These are phyloP conservation scores for Loriculus beryllinus DNA, from an alignment of 2,797 vertebrate species.

Conservation along the genomic window DNA sequence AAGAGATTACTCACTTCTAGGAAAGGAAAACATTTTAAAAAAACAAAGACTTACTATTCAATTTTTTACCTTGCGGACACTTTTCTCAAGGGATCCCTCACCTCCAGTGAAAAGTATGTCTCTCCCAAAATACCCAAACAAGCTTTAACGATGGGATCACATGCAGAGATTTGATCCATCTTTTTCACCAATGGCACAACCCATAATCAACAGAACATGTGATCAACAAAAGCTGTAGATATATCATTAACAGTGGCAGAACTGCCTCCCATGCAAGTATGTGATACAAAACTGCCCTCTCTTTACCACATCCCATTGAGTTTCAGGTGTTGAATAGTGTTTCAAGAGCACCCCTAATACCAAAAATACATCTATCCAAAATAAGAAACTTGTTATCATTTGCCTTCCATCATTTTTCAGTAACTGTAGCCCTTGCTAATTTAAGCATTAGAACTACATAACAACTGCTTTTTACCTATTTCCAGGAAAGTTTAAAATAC, in stretches of 20 bases:
- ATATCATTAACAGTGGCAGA: background rate
- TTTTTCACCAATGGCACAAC: constrained; percentile 80
- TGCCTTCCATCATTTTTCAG: background rate
- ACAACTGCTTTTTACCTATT: background rate
- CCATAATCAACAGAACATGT: constrained; percentile 58
- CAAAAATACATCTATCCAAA: background rate
- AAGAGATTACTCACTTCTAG: background rate
- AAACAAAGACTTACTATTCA: background rate
- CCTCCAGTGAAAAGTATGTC: constrained; percentile 80
- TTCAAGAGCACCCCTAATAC: background rate
- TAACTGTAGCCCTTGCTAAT: background rate
- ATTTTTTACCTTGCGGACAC: constrained; percentile 85
- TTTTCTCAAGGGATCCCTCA: constrained; percentile 89
- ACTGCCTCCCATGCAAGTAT: background rate
- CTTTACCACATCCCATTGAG: background rate
- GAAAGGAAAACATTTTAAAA: background rate
- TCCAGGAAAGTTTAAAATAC: background rate
- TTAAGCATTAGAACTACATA: background rate
- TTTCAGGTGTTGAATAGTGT: background rate
- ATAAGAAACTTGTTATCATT: background rate
- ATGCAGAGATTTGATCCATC: constrained; percentile 58
- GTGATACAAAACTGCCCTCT: background rate
- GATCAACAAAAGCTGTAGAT: background rate
- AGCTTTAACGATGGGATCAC: constrained; percentile 72
- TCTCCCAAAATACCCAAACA: constrained; percentile 83